Base-by-base conservation (phyloP, 2,113 vertebrate species). In the Phrynosoma platyrhinos region DNA sequence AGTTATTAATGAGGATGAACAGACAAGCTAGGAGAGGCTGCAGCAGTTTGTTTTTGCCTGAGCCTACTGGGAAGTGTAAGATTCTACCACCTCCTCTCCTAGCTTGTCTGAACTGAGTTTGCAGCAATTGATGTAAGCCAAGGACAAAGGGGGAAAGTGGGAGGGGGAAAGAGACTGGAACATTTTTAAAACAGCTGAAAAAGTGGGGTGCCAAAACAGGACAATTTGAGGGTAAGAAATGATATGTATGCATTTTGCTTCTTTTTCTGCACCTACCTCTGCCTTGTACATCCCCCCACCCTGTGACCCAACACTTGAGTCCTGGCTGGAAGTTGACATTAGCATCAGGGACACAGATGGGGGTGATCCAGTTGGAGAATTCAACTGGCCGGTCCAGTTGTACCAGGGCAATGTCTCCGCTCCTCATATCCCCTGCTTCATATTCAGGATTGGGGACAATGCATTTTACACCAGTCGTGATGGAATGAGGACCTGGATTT, bases 391-490 rank as follows among this genome's bases (percentile, higher is more conserved):
- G 6, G 10, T 72, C 36, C 42, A 93, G 81, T 1, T 72, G 40
- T 13, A 90, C 13, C 3, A 93, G 40, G n/a, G 92, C 90, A 55
- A 91, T 76, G 42, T 93, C 92, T 27, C 84, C 88, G 2, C 12
- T 32, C 5, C 83, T 68, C 47, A 30, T 4, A 40, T 78, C n/a
- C 10, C 72, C 87, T 71, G 27, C 27, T 9, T 88, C 81, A 6
- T 88, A 88, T 2, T 23, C 20, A 2, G 87, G 87, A 40, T 88
- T 88, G 74, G 27, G 81, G 75, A 88, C 64, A 47, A 88, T 88
- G 9, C 12, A 42, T 21, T 7, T 82, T 23, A 88, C 87, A 8
- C 58, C 74, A 5, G 42, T 42, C 1, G 82, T 78, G 62, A 78
- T 21, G 32, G 87, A 83, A 78, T 78, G 5, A 78, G 87, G 81